phyloP scores from a whole-genome alignment of 1,140 invertebrate species.

The Nasonia giraulti region DNA sequence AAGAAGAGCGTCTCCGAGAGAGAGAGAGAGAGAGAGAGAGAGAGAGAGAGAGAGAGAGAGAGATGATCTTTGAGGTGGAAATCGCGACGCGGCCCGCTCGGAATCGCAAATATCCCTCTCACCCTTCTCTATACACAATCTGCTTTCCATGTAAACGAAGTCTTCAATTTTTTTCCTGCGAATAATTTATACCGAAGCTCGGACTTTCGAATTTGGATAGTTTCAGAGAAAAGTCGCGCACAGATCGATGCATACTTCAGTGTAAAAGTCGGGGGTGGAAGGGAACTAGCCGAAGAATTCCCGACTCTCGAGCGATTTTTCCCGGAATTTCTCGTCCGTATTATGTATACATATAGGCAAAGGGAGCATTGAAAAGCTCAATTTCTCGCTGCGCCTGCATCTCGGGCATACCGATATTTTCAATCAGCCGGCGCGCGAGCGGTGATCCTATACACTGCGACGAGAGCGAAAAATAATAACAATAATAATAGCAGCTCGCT shows the following conservation, averaged over 20 bases:
- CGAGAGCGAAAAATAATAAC: neutral
- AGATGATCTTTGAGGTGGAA: conserved; percentile 1
- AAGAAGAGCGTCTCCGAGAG: too few species aligned
- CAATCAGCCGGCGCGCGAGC: conserved; percentile 11
- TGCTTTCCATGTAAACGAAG: too few species aligned
- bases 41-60: neutral
- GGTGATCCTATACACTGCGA: neutral
- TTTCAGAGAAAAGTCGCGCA: too few species aligned
- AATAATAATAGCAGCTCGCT: neutral
- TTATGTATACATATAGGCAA: neutral
- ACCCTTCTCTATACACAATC: neutral
- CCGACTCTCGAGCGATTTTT: neutral
- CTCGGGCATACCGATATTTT: conserved; percentile 41
- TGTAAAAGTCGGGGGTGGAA: too few species aligned
- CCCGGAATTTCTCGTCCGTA: neutral
- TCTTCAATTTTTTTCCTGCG: too few species aligned
- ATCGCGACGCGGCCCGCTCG: neutral
- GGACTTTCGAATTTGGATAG: too few species aligned
- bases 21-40: too few species aligned
- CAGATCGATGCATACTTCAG: too few species aligned
- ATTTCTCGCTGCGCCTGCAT: neutral
- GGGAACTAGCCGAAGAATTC: too few species aligned
- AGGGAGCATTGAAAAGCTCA: conserved; percentile 19
- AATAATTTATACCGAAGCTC: neutral
- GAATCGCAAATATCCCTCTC: conserved; percentile 1